Percentiles rank a stretch among this genome's conserved stretches.
Evolutionary conservation across 2,888 invertebrate species (phyloP).

Genomic region (Elegia similella): DNA sequence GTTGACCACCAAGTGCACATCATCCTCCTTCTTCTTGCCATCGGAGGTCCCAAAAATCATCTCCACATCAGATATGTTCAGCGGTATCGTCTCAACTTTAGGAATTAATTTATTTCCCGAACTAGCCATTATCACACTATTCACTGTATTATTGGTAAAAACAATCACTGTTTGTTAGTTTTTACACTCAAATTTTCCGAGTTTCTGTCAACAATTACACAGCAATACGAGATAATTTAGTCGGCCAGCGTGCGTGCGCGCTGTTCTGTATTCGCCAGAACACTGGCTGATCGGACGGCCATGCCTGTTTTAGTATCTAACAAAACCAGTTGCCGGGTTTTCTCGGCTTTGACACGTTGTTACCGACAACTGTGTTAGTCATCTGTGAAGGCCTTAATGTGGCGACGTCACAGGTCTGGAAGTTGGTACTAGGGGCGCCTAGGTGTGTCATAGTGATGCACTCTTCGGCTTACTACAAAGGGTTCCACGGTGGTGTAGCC

Average conservation of each 20-base stretch:
- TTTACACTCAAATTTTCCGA: not conserved
- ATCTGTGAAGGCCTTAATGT: not conserved
- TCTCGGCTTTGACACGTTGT: conserved; percentile 8
- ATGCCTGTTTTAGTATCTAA: not conserved
- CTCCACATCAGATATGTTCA: conserved; percentile 51
- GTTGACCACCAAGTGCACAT: conserved; percentile 39
- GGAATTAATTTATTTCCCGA: conserved; percentile 31
- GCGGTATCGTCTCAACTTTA: conserved; percentile 27
- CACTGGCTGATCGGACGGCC: not conserved
- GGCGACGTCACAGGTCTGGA: not conserved
- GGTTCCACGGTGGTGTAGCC: too few species aligned
- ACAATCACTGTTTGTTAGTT: not conserved
- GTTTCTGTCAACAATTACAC: not conserved
- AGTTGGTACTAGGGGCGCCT: too few species aligned
- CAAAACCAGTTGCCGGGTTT: conserved; percentile 10
- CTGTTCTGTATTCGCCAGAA: not conserved
- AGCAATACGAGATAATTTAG: too few species aligned
- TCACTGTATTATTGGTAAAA: not conserved
- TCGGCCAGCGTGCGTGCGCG: not conserved
- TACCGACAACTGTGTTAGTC: conserved; percentile 12
- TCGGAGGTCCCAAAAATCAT: conserved; percentile 57
- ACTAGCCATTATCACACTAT: conserved; percentile 26
- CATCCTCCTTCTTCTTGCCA: conserved; percentile 35
- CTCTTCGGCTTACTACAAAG: too few species aligned
- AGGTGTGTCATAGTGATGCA: too few species aligned